These are phyloP conservation scores for Argyra leucocephala DNA, from an alignment of 2,888 invertebrate genomes.

Conservation along the genomic window DNA sequence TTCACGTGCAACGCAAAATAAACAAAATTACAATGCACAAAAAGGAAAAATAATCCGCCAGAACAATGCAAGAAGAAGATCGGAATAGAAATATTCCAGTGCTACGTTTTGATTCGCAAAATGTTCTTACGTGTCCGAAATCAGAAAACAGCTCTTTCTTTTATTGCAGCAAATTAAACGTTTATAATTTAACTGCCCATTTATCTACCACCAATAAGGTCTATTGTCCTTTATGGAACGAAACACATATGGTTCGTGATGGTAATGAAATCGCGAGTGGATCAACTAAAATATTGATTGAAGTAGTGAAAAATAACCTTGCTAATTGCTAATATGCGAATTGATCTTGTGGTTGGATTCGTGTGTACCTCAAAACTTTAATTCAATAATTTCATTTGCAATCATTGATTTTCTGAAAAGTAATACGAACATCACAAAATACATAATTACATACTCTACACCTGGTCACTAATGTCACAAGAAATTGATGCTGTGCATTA, in stretches of 20 bases:
- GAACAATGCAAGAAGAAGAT: too few relatives aligned
- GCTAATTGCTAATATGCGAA: background rate
- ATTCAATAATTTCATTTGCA: slow-evolving; percentile 1
- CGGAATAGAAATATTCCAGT: too few relatives aligned
- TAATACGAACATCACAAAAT: background rate
- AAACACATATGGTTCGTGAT: slow-evolving; percentile 2
- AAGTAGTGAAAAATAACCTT: slow-evolving; percentile 4
- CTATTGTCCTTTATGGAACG: slow-evolving; percentile 13
- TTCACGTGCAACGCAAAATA: too few relatives aligned
- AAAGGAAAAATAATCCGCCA: too few relatives aligned
- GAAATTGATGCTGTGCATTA: background rate
- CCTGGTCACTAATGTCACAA: background rate
- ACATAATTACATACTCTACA: background rate
- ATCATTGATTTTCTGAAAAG: background rate
- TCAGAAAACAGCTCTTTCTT: too few relatives aligned
- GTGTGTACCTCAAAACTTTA: slow-evolving; percentile 13
- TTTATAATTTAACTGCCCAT: background rate
- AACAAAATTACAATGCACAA: too few relatives aligned
- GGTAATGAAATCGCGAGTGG: slow-evolving; percentile 14
- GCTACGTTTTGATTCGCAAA: too few relatives aligned
- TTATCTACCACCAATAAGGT: background rate
- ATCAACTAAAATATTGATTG: slow-evolving; percentile 7
- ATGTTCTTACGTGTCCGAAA: background rate
- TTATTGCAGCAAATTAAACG: background rate
- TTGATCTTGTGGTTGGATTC: slow-evolving; percentile 13